Percentiles rank a stretch among this genome's conserved stretches.
phyloP scores from a whole-genome alignment of 2,797 vertebrate genomes.

The Microctenopoma stevenorrisi region DNA sequence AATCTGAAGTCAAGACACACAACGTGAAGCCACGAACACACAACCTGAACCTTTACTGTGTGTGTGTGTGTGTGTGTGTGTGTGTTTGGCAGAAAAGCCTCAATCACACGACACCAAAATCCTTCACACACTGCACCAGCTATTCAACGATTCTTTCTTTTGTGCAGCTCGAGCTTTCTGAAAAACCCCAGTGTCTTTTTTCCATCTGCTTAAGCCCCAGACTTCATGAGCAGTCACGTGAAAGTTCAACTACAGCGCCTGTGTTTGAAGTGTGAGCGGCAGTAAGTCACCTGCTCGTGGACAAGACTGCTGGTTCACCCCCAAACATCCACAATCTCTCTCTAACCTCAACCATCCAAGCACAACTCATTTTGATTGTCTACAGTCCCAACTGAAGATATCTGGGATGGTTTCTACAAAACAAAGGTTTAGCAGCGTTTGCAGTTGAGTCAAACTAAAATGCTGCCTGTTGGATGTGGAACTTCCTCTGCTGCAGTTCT shows the following conservation, averaged over 20 bases:
- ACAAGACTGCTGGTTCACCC: conserved; percentile 56
- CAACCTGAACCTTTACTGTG: too few relatives aligned
- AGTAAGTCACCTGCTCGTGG: conserved; percentile 54
- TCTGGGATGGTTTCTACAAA: too few relatives aligned
- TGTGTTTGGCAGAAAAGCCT: conserved; percentile 58
- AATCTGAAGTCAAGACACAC: neutral
- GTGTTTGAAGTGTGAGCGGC: conserved; percentile 57
- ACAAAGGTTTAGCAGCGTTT: too few relatives aligned
- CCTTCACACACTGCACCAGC: conserved; percentile 56
- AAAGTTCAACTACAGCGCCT: conserved; percentile 65
- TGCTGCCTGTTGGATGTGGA: too few relatives aligned
- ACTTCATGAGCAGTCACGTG: conserved; percentile 69
- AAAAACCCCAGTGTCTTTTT: conserved; percentile 29
- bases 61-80: too few relatives aligned
- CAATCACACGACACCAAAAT: conserved; percentile 69
- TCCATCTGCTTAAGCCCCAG: conserved; percentile 28
- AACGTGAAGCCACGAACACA: neutral
- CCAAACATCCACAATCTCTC: neutral
- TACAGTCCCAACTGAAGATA: too few relatives aligned
- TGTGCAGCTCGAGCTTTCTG: conserved; percentile 47
- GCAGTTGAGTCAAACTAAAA: too few relatives aligned
- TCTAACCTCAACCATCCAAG: too few relatives aligned
- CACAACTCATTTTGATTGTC: too few relatives aligned
- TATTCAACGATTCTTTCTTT: conserved; percentile 65
- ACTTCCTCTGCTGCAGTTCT: too few relatives aligned